These are phyloP conservation scores for Spheniscus humboldti DNA, from an alignment of 2,797 vertebrate genomes.

Conservation along the genomic window DNA sequence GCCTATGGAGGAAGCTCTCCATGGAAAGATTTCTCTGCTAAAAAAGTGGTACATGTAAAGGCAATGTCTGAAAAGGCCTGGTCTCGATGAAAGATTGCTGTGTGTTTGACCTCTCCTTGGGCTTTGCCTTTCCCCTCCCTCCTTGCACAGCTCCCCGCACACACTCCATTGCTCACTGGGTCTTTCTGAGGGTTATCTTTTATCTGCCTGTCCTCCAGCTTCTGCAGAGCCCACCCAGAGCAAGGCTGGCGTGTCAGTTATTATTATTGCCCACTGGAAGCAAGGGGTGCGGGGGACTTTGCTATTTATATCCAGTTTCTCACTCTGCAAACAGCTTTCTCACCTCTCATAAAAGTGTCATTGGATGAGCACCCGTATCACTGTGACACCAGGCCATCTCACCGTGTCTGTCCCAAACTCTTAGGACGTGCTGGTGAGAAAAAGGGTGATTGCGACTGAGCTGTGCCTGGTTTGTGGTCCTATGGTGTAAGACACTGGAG, in stretches of 20 bases:
- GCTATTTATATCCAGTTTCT: slow-evolving; percentile 27
- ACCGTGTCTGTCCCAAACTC: neutral
- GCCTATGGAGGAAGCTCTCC: neutral
- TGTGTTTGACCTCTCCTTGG: neutral
- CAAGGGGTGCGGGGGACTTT: neutral
- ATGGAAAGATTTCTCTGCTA: neutral
- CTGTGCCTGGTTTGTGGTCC: neutral
- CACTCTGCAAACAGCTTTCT: neutral
- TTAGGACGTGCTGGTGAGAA: neutral
- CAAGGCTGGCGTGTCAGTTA: neutral
- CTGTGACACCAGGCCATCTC: neutral
- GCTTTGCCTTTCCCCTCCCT: neutral
- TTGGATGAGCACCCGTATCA: neutral
- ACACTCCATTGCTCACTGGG: neutral
- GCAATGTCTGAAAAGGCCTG: neutral
- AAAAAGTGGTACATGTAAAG: neutral
- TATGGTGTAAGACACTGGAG: neutral
- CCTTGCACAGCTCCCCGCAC: neutral
- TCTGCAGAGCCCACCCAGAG: neutral
- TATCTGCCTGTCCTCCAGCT: neutral
- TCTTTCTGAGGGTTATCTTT: neutral
- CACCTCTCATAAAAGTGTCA: neutral
- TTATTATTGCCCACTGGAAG: neutral
- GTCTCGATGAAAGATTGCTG: neutral
- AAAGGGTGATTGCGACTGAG: neutral